These are phyloP conservation scores for Girardinus metallicus DNA, from an alignment of 2,797 vertebrate species.

Conservation along the genomic window DNA sequence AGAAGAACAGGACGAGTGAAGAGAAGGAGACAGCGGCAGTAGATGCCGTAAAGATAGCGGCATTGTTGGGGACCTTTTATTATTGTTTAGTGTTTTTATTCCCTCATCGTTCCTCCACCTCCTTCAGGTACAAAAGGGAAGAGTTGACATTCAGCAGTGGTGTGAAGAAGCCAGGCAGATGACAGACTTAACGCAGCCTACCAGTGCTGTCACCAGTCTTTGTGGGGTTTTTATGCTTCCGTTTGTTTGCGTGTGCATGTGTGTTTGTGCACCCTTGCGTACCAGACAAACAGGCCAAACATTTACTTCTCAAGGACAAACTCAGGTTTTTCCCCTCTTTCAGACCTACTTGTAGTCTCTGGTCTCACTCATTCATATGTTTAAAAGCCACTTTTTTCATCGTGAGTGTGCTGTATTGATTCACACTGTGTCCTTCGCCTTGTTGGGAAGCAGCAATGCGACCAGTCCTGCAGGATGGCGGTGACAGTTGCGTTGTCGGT, in stretches of 20 bases:
- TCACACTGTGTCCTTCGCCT: constrained; percentile 31
- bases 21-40: constrained; percentile 62
- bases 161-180: constrained; percentile 69
- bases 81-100: constrained; percentile 74
- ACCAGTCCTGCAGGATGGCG: constrained; percentile 12
- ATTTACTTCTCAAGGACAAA: constrained; percentile 68
- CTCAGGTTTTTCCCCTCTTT: constrained; percentile 34
- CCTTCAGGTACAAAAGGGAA: constrained; percentile 76
- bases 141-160: constrained; percentile 78
- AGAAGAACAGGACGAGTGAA: constrained; percentile 56
- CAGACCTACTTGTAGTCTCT: constrained; percentile 11
- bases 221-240: constrained; percentile 27
- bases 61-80: constrained; percentile 76
- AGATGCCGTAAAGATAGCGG: constrained; percentile 70
- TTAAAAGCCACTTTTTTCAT: constrained; percentile 8
- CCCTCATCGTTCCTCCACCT: constrained; percentile 57
- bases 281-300: constrained; percentile 59
- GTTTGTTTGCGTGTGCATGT: constrained; percentile 24
- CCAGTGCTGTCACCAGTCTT: constrained; percentile 65
- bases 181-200: constrained; percentile 57
- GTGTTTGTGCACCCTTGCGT: constrained; percentile 50
- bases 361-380: constrained; percentile 12
- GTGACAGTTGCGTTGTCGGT: constrained; percentile 25
- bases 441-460: constrained; percentile 27
- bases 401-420: constrained; percentile 20